Evolutionary conservation across 2,797 vertebrate species (phyloP).

Genomic region (Strix occidentalis): DNA sequence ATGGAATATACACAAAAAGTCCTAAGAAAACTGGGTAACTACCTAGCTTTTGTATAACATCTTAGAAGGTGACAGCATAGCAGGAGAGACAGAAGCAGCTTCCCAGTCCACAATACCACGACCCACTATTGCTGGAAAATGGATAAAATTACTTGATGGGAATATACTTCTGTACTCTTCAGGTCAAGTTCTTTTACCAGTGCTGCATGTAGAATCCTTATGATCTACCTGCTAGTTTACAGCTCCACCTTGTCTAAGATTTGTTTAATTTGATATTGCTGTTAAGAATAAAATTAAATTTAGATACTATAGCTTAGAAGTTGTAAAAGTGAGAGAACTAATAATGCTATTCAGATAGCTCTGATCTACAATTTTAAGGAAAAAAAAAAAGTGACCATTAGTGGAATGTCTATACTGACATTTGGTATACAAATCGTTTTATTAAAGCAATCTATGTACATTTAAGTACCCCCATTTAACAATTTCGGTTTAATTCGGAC

Average conservation of each 20-base stretch:
- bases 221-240: neutral
- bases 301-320: neutral
- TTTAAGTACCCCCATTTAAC: neutral
- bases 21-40: rapidly evolving
- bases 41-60: neutral
- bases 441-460: constrained; percentile 25
- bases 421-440: constrained; percentile 1
- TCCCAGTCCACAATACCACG: neutral
- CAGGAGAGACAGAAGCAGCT: neutral
- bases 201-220: neutral
- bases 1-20: neutral
- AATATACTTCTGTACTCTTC: neutral
- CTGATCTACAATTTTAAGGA: neutral
- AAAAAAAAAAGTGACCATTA: neutral
- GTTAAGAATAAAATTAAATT: neutral
- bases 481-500: neutral
- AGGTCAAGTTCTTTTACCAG: neutral
- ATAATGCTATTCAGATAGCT: neutral
- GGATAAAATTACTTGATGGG: neutral
- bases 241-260: neutral
- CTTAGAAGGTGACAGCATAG: neutral
- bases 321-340: neutral
- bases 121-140: neutral
- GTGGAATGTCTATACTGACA: neutral
- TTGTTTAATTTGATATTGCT: neutral